Percentiles rank a stretch among this genome's conserved stretches.
Evolutionary conservation across 2,888 invertebrate species (phyloP).

Genomic region (Camponotus fellah): DNA sequence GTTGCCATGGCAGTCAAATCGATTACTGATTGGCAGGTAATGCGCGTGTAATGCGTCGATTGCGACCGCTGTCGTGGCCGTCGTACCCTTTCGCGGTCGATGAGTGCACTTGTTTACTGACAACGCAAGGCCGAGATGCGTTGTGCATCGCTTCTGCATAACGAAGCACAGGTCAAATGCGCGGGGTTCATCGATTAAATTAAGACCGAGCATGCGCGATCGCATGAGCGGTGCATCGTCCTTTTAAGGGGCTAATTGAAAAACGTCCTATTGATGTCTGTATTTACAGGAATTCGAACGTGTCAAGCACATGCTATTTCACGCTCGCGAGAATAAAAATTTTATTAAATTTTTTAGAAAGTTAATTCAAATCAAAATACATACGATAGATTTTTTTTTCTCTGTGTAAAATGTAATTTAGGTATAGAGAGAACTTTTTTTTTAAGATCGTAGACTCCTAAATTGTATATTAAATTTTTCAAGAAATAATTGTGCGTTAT

Average conservation of each 20-base stretch:
- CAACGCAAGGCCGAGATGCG: conserved; percentile 57
- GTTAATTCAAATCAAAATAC: background rate
- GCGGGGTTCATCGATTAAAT: conserved; percentile 45
- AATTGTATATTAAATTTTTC: background rate
- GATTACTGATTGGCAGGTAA: conserved; percentile 76
- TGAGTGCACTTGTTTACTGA: conserved; percentile 70
- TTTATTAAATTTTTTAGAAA: background rate
- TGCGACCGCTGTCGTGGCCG: conserved; percentile 44
- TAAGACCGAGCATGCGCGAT: conserved; percentile 25
- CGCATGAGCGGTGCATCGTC: background rate
- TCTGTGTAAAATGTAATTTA: background rate
- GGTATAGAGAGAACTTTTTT: background rate
- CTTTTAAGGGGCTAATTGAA: conserved; percentile 21
- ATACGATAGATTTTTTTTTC: background rate
- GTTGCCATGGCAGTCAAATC: conserved; percentile 76
- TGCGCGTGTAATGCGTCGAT: conserved; percentile 73
- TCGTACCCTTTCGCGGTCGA: conserved; percentile 56
- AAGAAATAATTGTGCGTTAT: background rate
- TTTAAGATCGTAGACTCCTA: background rate
- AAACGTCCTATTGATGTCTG: background rate
- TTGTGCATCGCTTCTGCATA: conserved; percentile 28
- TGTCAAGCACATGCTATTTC: background rate
- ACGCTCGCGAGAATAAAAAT: background rate
- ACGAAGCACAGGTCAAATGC: background rate
- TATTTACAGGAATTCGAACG: background rate